phyloP scores from a whole-genome alignment of 2,113 vertebrate genomes.

The Chaetodon trifascialis region DNA sequence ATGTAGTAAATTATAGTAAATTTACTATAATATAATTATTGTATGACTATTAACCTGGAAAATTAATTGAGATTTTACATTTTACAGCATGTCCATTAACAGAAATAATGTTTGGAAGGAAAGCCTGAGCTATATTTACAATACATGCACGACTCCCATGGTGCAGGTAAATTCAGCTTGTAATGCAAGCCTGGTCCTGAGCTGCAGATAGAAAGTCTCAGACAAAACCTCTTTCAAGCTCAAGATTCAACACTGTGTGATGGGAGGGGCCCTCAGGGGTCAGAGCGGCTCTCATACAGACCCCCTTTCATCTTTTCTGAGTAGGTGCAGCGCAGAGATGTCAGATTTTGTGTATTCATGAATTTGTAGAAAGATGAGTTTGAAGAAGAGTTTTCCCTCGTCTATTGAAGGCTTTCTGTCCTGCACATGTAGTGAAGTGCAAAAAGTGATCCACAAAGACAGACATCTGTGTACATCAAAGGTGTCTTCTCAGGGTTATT shows the following conservation, averaged over 20 bases:
- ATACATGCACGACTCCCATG: not conserved
- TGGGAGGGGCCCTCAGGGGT: not conserved
- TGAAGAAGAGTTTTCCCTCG: not conserved
- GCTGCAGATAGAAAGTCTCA: conserved; percentile 3
- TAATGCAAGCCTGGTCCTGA: not conserved
- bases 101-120: not conserved
- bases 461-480: not conserved
- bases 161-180: not conserved
- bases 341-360: not conserved
- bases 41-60: not conserved
- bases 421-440: not conserved
- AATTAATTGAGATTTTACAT: not conserved
- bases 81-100: no score
- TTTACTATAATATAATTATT: not conserved
- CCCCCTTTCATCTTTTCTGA: conserved; percentile 15
- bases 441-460: not conserved
- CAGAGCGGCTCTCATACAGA: not conserved
- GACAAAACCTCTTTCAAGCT: conserved; percentile 15
- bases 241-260: not conserved
- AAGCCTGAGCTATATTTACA: not conserved
- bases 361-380: not conserved
- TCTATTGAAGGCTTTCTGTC: not conserved
- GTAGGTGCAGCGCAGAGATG: not conserved
- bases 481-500: not conserved
- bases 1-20: not conserved